A percentile compares a stretch with the other conserved stretches of the same genome.
phyloP scores from a whole-genome alignment of 1,140 invertebrate species.

The Drosophila serrata region DNA sequence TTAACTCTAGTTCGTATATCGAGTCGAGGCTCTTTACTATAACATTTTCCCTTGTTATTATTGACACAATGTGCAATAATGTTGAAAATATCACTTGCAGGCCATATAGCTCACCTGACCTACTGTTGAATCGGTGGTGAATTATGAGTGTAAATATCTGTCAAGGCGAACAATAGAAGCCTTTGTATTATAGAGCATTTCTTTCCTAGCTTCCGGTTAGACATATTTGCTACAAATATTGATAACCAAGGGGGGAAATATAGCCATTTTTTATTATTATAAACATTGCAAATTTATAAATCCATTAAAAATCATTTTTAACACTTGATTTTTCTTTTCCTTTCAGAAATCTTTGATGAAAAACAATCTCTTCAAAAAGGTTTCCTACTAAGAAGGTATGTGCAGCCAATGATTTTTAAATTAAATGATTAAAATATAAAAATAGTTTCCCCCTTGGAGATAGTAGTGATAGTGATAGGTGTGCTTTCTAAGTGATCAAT shows the following conservation, averaged over 20 bases:
- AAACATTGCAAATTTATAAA: too few relatives aligned
- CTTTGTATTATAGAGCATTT: background rate
- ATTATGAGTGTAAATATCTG: conserved; percentile 14
- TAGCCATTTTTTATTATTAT: background rate
- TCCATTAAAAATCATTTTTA: background rate
- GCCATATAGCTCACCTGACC: conserved; percentile 19
- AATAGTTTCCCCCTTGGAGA: background rate
- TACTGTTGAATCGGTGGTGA: conserved; percentile 3
- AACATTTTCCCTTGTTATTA: background rate
- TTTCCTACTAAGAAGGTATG: background rate
- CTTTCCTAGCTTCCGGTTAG: background rate
- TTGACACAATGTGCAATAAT: conserved; percentile 9
- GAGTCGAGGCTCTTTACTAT: background rate
- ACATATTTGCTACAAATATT: background rate
- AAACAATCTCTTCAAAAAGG: background rate
- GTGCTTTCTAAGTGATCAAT: conserved; percentile 15
- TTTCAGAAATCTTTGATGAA: conserved; percentile 7
- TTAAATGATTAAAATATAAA: background rate
- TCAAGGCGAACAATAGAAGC: background rate
- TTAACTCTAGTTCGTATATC: background rate
- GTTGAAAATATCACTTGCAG: conserved; percentile 27
- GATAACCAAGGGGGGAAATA: background rate
- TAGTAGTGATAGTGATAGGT: conserved; percentile 4
- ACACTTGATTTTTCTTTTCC: background rate
- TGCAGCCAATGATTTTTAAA: background rate